Conservation (phyloP, 23 tunicate genomes). For the Halocynthia roretzi region DNA sequence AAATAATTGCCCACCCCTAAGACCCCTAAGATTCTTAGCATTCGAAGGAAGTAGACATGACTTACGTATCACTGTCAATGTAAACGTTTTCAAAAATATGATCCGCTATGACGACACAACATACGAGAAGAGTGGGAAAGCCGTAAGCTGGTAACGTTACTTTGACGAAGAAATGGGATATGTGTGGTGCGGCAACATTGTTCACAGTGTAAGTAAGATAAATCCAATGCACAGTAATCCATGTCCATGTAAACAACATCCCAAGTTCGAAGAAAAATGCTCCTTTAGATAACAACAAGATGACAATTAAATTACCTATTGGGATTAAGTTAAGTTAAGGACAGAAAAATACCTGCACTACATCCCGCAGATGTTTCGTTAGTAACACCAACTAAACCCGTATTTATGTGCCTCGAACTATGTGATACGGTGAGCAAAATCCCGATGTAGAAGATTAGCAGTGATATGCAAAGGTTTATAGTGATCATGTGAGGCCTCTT, state of each 20-base stretch:
- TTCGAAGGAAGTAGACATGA: neutral
- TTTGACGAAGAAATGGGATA: constrained; percentile 3
- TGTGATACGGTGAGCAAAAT: neutral
- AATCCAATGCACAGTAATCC: constrained; percentile 6
- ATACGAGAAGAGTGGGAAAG: constrained; percentile 1
- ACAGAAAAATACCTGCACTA: neutral
- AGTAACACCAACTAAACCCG: neutral
- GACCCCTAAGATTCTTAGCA: too few relatives aligned
- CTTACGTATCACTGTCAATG: neutral
- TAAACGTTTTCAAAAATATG: neutral
- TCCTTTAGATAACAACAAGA: neutral
- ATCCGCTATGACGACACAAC: neutral
- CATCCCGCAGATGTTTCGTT: neutral
- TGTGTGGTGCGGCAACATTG: constrained; percentile 5
- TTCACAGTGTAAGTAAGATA: constrained; percentile 7
- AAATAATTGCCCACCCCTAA: too few relatives aligned
- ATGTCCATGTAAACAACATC: neutral
- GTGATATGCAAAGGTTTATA: constrained; percentile 54
- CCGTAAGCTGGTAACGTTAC: constrained; percentile 6
- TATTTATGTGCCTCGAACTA: neutral
- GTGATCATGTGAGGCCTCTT: constrained; percentile 53
- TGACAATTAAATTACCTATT: neutral
- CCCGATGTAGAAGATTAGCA: constrained; percentile 45
- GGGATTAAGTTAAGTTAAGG: neutral
- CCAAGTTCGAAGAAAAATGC: neutral